Evolutionary conservation across 2,888 invertebrate genomes (phyloP), one percentile per base, ranked within the genome.

Genomic region (Nudaria mundana): DNA sequence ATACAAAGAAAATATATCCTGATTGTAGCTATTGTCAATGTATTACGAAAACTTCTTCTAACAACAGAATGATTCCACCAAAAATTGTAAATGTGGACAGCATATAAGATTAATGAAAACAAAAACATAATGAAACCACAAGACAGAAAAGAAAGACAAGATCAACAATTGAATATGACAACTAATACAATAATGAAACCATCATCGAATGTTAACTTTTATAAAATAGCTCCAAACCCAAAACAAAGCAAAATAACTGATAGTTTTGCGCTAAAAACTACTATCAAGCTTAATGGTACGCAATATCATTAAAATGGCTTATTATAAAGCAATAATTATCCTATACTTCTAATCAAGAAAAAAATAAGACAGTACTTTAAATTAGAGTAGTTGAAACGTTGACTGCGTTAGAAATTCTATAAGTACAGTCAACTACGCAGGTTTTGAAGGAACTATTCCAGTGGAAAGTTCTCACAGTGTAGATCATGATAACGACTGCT

Each of bases 401-500:
- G 31, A 6, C 40, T 33, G 18, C 39, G 42, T 48, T 39, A 40
- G 45, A 44, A 60, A 56, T 56, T 52, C 53, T 40, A 37, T 52
- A 49, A 60, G 57, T 57, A 63, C 65, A 60, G 56, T 57, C 56
- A 52, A 40, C 56, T 64, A 64, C 63, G 62, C 54, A 63, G 53
- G 59, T 58, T 58, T 62, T 56, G 55, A 54, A 52, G 52, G 48
- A 53, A 57, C 56, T 52, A 49, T 59, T 63, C 56, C 52, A 47
- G 48, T 47, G 67, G 62, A 71, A 64, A 68, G 65, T 64, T 67
- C 41, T 59, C 57, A 61, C 60, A 66, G 65, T 67, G 58, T 54
- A 62, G 72, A 82, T 81, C 77, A 56, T 50, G 85, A 85, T 85
- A 78, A 62, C 51, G 61, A 49, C 61, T 53, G 62, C 62, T 81